Evolutionary conservation across 2,113 vertebrate genomes (phyloP).

Genomic region (Chionomys nivalis): DNA sequence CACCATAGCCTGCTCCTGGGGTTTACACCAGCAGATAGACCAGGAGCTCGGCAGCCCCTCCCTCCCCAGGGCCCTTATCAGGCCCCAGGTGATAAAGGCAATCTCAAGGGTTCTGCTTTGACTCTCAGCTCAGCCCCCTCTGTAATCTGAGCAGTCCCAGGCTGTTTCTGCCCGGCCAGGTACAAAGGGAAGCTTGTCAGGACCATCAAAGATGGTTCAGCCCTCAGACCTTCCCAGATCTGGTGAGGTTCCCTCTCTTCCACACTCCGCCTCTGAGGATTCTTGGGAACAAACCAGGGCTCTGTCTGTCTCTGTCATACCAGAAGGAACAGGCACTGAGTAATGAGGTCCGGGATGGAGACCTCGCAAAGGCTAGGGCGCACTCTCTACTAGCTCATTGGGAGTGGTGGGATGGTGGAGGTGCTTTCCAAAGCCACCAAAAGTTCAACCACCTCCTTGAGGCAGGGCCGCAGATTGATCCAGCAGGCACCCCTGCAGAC

Average conservation of each 20-base stretch:
- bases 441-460: background rate
- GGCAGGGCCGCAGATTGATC: background rate
- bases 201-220: background rate
- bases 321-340: background rate
- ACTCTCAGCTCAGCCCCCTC: background rate
- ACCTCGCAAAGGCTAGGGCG: background rate
- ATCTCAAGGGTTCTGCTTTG: background rate
- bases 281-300: conserved; percentile 32
- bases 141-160: background rate
- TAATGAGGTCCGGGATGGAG: background rate
- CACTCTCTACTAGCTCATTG: background rate
- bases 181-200: conserved; percentile 63
- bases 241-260: background rate
- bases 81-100: background rate
- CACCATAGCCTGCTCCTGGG: background rate
- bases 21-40: background rate
- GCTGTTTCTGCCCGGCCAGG: background rate
- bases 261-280: background rate
- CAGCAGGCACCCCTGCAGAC: background rate
- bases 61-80: conserved; percentile 39
- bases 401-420: background rate
- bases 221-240: background rate
- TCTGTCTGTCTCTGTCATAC: background rate
- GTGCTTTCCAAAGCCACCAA: background rate
- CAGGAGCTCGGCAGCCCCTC: background rate